Evolutionary conservation across 1,140 invertebrate genomes (phyloP).

Genomic region (Hypothenemus hampei): DNA sequence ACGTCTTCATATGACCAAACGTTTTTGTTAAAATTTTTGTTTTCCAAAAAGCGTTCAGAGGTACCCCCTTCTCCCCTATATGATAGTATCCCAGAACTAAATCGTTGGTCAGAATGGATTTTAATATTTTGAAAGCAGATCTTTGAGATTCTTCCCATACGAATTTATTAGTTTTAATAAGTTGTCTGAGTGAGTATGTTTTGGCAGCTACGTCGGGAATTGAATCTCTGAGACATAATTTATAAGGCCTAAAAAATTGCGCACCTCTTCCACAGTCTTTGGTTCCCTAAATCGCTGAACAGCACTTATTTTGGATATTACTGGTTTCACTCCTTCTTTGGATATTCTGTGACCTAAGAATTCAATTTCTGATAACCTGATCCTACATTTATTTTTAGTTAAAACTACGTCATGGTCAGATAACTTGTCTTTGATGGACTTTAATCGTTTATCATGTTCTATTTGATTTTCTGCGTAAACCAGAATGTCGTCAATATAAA

Average conservation of each 20-base stretch:
- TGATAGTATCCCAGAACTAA: slow-evolving; percentile 3
- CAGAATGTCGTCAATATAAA: not conserved
- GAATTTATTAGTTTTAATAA: not conserved
- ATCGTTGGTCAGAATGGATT: not conserved
- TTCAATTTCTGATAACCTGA: too few species aligned
- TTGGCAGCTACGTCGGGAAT: not conserved
- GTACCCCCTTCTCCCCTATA: too few species aligned
- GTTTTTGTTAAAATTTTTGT: too few species aligned
- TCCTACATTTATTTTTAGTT: too few species aligned
- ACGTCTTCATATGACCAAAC: too few species aligned
- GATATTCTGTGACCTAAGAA: not conserved
- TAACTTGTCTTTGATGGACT: not conserved
- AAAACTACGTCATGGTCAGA: not conserved
- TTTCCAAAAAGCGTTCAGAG: too few species aligned
- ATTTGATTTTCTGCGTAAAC: not conserved
- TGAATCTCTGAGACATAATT: not conserved
- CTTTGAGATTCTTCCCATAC: not conserved
- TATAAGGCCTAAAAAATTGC: not conserved
- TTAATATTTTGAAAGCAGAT: not conserved
- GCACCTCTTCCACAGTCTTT: not conserved
- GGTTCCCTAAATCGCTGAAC: not conserved
- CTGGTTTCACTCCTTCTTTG: not conserved
- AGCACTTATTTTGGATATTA: not conserved
- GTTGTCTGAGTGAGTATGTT: not conserved
- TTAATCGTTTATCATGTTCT: not conserved